A percentile compares a stretch with the other conserved stretches of the same genome.
phyloP scores from a whole-genome alignment of 2,888 invertebrate species.

The Horisme vitalbata region DNA sequence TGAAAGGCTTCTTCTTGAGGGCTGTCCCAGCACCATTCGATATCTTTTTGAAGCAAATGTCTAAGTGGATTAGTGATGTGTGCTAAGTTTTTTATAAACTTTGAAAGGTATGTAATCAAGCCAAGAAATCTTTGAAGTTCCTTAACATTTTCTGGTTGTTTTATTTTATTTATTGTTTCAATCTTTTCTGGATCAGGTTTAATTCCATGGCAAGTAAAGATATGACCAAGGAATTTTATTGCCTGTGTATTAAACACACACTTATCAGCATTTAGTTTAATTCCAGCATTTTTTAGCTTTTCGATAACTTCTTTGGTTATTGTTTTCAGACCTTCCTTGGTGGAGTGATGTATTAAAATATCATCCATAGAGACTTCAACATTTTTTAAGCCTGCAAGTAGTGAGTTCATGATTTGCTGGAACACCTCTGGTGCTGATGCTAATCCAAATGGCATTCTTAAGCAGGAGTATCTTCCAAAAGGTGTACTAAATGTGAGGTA shows the following conservation, averaged over 20 bases:
- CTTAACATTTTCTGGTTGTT: conserved; percentile 24
- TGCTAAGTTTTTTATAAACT: conserved; percentile 23
- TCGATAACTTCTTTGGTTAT: conserved; percentile 14
- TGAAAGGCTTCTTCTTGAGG: conserved; percentile 12
- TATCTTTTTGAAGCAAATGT: conserved; percentile 20
- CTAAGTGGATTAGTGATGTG: conserved; percentile 17
- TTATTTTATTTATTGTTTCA: conserved; percentile 9
- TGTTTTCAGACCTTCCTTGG: conserved; percentile 11
- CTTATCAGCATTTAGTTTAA: conserved; percentile 6
- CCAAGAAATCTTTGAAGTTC: conserved; percentile 26
- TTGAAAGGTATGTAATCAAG: conserved; percentile 26
- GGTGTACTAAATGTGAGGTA: too few species aligned
- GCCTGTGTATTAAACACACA: too few species aligned
- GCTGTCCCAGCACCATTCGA: conserved; percentile 22
- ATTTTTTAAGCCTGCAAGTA: too few species aligned
- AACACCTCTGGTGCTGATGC: too few species aligned
- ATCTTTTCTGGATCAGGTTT: conserved; percentile 21
- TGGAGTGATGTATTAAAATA: conserved; percentile 12
- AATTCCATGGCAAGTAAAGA: too few species aligned
- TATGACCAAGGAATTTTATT: too few species aligned
- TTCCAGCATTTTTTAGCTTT: conserved; percentile 7
- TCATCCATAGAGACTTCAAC: conserved; percentile 24
- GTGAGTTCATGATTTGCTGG: too few species aligned
- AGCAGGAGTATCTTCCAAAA: too few species aligned
- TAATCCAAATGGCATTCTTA: too few species aligned